phyloP scores from a whole-genome alignment of 2,888 invertebrate species.

The Phaedon cochleariae region DNA sequence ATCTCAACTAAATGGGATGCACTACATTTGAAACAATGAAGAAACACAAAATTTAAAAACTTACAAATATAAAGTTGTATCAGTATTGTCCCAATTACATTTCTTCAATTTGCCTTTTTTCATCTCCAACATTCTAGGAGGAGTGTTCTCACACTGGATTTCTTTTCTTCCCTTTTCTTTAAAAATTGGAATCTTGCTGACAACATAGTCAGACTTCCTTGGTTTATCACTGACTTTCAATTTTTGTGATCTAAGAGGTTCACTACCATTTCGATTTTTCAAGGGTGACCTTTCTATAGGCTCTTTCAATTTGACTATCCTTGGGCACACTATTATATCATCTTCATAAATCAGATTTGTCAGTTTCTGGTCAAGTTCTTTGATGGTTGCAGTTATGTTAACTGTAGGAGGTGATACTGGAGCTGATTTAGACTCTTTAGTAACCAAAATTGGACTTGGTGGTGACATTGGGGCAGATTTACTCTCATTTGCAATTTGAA shows the following conservation, averaged over 20 bases:
- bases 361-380: constrained; percentile 61
- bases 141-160: constrained; percentile 59
- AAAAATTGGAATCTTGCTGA: constrained; percentile 58
- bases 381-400: constrained; percentile 49
- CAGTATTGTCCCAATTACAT: constrained; percentile 56
- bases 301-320: constrained; percentile 54
- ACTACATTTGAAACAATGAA: background rate
- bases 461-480: constrained; percentile 40
- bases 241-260: constrained; percentile 47
- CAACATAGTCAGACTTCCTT: constrained; percentile 47
- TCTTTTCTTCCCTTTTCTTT: constrained; percentile 50
- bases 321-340: constrained; percentile 49
- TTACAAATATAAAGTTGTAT: constrained; percentile 58
- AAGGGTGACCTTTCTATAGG: constrained; percentile 53
- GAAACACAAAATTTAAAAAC: constrained; percentile 11
- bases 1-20: no score
- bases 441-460: constrained; percentile 16
- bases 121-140: constrained; percentile 50
- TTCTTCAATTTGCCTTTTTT: constrained; percentile 44
- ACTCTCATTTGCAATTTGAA: constrained; percentile 8
- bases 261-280: constrained; percentile 49
- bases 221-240: constrained; percentile 58
- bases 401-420: constrained; percentile 32
- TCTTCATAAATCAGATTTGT: constrained; percentile 70
- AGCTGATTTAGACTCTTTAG: constrained; percentile 27